Conservation (phyloP, 2,888 invertebrate species). For the Heliconius cydno region DNA sequence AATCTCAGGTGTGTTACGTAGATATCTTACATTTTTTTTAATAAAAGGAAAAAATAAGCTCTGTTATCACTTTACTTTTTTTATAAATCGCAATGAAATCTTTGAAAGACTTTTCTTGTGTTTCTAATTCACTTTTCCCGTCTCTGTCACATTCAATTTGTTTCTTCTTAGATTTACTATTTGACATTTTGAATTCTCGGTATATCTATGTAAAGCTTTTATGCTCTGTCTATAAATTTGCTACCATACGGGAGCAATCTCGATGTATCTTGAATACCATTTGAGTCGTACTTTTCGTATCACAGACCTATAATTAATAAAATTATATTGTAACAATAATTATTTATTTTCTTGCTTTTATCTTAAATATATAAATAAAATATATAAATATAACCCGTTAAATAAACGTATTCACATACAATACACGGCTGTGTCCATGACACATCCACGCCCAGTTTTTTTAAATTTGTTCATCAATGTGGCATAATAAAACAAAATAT, state of each 20-base stretch:
- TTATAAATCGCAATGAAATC: neutral
- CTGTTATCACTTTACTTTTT: neutral
- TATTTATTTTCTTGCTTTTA: too few species aligned
- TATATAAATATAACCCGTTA: too few species aligned
- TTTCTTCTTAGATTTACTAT: constrained; percentile 9
- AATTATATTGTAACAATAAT: too few species aligned
- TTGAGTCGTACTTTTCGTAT: too few species aligned
- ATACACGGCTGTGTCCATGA: too few species aligned
- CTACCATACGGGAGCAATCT: too few species aligned
- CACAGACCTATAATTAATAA: too few species aligned
- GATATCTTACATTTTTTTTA: neutral
- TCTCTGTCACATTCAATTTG: constrained; percentile 7
- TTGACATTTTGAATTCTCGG: neutral
- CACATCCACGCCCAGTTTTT: too few species aligned
- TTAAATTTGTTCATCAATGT: neutral
- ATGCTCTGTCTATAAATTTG: too few species aligned
- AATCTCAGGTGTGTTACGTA: neutral
- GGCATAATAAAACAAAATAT: constrained; percentile 15
- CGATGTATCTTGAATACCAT: too few species aligned
- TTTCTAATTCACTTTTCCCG: constrained; percentile 7
- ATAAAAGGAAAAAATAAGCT: neutral
- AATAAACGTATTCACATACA: too few species aligned
- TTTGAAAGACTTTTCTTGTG: constrained; percentile 5
- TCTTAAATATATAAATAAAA: too few species aligned
- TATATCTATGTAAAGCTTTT: neutral